Evolutionary conservation across 2,888 invertebrate species (phyloP), one percentile per base, ranked within the genome.

Genomic region (Acronicta leporina): DNA sequence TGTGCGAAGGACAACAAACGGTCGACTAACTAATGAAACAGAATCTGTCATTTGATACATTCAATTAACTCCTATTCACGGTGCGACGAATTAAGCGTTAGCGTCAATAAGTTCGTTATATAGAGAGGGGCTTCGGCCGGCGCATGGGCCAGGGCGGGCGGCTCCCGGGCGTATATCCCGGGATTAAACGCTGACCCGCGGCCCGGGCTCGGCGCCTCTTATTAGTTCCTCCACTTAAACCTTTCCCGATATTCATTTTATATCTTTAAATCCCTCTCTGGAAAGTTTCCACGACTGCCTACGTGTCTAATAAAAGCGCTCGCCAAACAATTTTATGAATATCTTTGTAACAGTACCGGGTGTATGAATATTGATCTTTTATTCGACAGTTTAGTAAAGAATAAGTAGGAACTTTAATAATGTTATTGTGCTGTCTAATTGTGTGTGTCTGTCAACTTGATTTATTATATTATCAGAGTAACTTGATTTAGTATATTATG

Each of bases 141-240:
- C 46, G 45, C 20, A 33, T 9, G 25, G n/a, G 27, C 47, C 45
- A 11, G 38, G 61, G n/a, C n/a, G n/a, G n/a, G n/a, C n/a, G n/a
- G n/a, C 43, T 41, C 44, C 44, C 33, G 44, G 53, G 51, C 55
- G 59, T 63, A 66, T 57, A 74, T 60, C 51, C 66, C 52, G 42
- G 66, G 64, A 75, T 75, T 70, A 77, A 59, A 52, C 49, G 42
- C 65, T 60, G 61, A 50, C 64, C 61, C 52, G 52, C 35, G 49
- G 40, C 49, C 43, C 38, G 38, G 42, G 16, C 15, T 11, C 16
- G 30, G 35, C 35, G 35, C 38, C 59, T 64, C 58, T 74, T 74
- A 68, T 68, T 75, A 72, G 62, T 66, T 63, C 45, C 43, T 64
- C 38, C 60, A 50, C 59, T 57, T 45, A 71, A 57, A 65, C 41